Evolutionary conservation across 2,113 vertebrate species (phyloP).

Genomic region (Boulengeromyrus knoepffleri): DNA sequence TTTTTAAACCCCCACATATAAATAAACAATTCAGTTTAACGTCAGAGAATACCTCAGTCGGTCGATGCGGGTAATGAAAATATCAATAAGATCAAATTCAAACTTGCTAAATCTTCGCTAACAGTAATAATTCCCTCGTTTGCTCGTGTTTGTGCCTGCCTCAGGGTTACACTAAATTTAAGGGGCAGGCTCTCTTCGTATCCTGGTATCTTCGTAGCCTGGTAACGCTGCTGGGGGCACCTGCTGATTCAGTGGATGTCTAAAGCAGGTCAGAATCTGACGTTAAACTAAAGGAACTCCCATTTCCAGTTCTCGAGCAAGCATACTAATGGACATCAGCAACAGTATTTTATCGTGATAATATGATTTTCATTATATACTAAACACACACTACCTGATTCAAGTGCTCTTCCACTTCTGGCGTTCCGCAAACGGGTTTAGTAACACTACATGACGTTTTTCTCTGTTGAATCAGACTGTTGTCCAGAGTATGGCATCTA

Average conservation of each 20-base stretch:
- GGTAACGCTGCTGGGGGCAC: slow-evolving; percentile 65
- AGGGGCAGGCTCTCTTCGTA: not conserved
- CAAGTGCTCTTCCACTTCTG: slow-evolving; percentile 34
- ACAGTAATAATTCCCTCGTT: not conserved
- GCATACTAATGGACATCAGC: not conserved
- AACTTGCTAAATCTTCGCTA: not conserved
- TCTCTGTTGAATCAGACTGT: slow-evolving; percentile 32
- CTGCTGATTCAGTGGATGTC: slow-evolving; percentile 67
- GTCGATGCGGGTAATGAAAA: not conserved
- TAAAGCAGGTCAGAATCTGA: slow-evolving; percentile 51
- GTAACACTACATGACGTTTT: slow-evolving; percentile 33
- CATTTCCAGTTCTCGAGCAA: not conserved
- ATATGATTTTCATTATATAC: not conserved
- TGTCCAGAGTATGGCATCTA: slow-evolving; percentile 55
- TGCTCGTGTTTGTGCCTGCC: not conserved
- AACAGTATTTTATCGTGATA: not conserved
- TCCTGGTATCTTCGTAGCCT: slow-evolving; percentile 18
- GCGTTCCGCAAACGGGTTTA: slow-evolving; percentile 28
- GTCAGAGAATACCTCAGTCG: not conserved
- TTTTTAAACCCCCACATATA: not conserved
- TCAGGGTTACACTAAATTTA: not conserved
- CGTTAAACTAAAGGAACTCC: slow-evolving; percentile 40
- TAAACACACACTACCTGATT: slow-evolving; percentile 48
- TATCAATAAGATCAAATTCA: not conserved
- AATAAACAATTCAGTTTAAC: not conserved